Conservation (phyloP, 1,140 invertebrate species). For the Aleiodes sp. region DNA sequence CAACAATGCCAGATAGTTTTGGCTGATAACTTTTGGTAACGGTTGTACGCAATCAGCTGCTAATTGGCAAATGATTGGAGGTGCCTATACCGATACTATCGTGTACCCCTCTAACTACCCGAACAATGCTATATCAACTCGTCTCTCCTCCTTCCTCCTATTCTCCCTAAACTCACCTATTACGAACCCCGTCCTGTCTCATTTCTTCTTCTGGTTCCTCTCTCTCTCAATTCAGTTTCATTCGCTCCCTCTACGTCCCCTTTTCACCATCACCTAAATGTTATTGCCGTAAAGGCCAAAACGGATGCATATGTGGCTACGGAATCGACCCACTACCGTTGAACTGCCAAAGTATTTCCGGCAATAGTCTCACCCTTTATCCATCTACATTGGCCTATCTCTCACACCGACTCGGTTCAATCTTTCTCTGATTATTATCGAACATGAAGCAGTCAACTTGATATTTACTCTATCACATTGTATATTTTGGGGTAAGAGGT, state of each 20-base stretch:
- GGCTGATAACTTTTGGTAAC: conserved; percentile 41
- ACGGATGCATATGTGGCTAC: conserved; percentile 29
- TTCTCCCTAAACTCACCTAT: no score
- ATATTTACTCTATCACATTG: background rate
- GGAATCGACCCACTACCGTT: conserved; percentile 1
- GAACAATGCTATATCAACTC: background rate
- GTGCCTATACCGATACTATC: conserved; percentile 48
- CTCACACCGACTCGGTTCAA: conserved; percentile 7
- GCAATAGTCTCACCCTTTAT: background rate
- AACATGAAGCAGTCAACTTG: background rate
- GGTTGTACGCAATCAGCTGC: conserved; percentile 58
- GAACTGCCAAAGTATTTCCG: conserved; percentile 17
- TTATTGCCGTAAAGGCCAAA: conserved; percentile 46
- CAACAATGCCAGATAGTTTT: background rate
- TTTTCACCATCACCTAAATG: conserved; percentile 33
- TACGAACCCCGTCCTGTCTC: no score
- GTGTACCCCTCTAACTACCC: conserved; percentile 41
- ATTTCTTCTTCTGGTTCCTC: background rate
- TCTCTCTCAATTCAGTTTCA: background rate
- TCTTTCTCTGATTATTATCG: conserved; percentile 14
- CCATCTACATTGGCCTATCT: no score
- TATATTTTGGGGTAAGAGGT: background rate
- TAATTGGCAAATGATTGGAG: conserved; percentile 63
- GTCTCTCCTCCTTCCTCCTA: no score
- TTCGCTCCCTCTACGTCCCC: conserved; percentile 17